A percentile compares a stretch with the other conserved stretches of the same genome.
These are phyloP conservation scores for Lepidotrigona ventralis DNA, from an alignment of 1,140 invertebrate species.

Conservation along the genomic window DNA sequence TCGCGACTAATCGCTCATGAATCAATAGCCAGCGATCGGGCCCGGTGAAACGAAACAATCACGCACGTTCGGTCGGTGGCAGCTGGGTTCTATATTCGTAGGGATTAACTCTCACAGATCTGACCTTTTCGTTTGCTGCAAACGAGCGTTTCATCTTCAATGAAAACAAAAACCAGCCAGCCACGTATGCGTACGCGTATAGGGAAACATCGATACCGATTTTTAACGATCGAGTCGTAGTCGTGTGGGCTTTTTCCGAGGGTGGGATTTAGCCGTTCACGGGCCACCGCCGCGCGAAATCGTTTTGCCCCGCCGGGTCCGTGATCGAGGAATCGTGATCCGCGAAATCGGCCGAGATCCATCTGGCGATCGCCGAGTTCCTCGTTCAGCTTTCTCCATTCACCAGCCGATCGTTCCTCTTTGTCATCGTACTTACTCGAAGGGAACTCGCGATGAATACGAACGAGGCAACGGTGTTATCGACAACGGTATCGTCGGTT, in stretches of 20 bases:
- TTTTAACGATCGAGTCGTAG: constrained; percentile 11
- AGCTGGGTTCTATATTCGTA: background rate
- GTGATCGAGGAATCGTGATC: constrained; percentile 43
- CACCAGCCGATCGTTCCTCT: constrained; percentile 15
- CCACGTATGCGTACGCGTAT: background rate
- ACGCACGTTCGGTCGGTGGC: constrained; percentile 19
- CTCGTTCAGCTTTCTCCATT: constrained; percentile 58
- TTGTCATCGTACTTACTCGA: background rate
- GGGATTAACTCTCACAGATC: constrained; percentile 39
- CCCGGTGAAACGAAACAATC: constrained; percentile 41
- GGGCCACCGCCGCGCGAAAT: constrained; percentile 25
- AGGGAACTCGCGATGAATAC: constrained; percentile 15
- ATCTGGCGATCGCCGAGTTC: constrained; percentile 25
- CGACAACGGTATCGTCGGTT: constrained; percentile 22
- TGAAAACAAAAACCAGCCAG: constrained; percentile 20
- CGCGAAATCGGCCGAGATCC: constrained; percentile 41
- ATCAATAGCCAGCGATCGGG: constrained; percentile 41
- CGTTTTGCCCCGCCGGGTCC: background rate
- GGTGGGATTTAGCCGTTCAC: constrained; percentile 9
- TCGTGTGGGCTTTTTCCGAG: background rate
- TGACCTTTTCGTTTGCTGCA: constrained; percentile 22
- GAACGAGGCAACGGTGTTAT: background rate
- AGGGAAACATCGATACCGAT: background rate
- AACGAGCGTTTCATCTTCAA: constrained; percentile 32
- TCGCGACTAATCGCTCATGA: constrained; percentile 46